Base-by-base conservation (phyloP, 2,888 invertebrate genomes). In the Lasioglossum oenotherae region DNA sequence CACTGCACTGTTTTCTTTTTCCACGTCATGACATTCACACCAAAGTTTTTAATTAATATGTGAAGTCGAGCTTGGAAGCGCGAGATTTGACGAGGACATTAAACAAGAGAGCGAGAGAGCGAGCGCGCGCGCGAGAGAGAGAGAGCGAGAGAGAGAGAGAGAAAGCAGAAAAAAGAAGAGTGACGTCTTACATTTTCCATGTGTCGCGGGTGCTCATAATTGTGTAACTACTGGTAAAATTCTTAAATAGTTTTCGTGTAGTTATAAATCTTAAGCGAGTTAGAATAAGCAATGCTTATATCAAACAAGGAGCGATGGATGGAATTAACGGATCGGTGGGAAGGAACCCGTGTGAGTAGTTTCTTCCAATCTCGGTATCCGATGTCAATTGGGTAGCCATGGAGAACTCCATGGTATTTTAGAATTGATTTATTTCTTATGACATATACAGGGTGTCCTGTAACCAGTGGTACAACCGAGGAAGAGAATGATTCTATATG, bases 221-320 rank as follows among this genome's bases (percentile, higher is more conserved):
- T 76, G 73, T 80, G 69, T 87, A 85, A 87, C 76, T 80, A 89
- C 49, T 57, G 81, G 86, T 87, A 84, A 87, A 81, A 80, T 84
- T 89, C 71, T 85, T 69, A 73, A 84, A 80, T 79, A 87, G 84
- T 86, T 80, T 84, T 87, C 81, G 80, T 77, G 81, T 87, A 87
- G 87, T 77, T 86, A 73, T 71, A 84, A 83, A 72, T 79, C 78
- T 82, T 78, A 81, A 86, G 64, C 80, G 73, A 87, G 64, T 57
- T 86, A 77, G 84, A 19, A 16, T 78, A 85, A 88, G 78, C 80
- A 74, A 81, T 81, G 86, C 84, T 86, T 89, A 80, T 84, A 87
- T 80, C 80, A 78, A 86, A 84, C 83, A 53, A 64, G 77, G 77
- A 80, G 74, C 57, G 67, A 80, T 72, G 75, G 53, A 78, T 81